Base-by-base conservation (phyloP, 2,888 invertebrate species). In the Heliconius charithonia region DNA sequence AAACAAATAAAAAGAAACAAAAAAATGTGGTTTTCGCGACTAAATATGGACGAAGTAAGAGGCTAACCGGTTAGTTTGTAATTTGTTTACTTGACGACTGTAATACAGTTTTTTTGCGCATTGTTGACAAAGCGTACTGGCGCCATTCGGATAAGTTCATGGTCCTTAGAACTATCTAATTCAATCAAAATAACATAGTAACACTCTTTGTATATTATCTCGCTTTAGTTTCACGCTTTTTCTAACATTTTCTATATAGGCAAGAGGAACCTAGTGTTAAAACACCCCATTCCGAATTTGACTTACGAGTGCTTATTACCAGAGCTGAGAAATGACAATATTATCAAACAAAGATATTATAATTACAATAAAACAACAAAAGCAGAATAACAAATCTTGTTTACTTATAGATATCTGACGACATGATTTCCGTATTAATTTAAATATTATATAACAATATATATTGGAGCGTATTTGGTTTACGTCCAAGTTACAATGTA, bases 111-210 rank as follows among this genome's bases (percentile, higher is more conserved):
- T 67, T 67, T 69, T 77, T 72, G 79, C 7, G 7, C 32, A 59
- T 41, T 41, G 56, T 29, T 37, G 76, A 59, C 66, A 72, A 41
- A 76, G 59, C 66, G 71, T 32, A 37, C 65, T 79, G 70, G 59
- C 32, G 32, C 16, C 72, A n/a, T 65, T 65, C 51, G 56, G 32
- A 32, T 56, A 76, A 79, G 76, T 79, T 79, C 79, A 79, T 22
- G 78, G 78, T 56, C 71, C 72, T 71, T 75, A 13, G n/a, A 72
- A 70, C 62, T 69, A 63, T 27, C 27, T 73, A 51, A 71, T 69
- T 71, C 10, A 71, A 70, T 12, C 16, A n/a, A 62, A 76, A 45
- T 45, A 45, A 19, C 27, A 71, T 16, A 22, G 45, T 19, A 29
- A 71, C 51, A 29, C 29, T 51, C 12, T 51, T 51, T 27, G 29